Conservation (phyloP, 1,140 invertebrate species). For the Steinernema feltiae region DNA sequence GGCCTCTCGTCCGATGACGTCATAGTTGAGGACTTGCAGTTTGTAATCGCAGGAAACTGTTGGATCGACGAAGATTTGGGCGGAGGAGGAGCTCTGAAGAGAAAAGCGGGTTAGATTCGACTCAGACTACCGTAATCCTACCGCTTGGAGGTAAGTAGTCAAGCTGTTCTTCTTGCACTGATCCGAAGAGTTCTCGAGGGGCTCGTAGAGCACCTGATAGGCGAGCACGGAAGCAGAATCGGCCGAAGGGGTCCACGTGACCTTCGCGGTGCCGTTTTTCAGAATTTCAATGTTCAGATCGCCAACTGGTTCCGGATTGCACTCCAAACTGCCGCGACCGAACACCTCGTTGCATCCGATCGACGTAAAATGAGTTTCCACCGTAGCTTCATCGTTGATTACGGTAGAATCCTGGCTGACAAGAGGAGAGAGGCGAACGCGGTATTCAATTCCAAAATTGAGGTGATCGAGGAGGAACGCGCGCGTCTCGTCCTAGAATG, state of each 20-base stretch:
- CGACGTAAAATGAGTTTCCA: not conserved
- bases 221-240: slow-evolving; percentile 22
- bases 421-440: slow-evolving; percentile 20
- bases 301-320: slow-evolving; percentile 26
- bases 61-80: not conserved
- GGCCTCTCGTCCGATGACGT: slow-evolving; percentile 22
- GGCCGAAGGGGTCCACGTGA: slow-evolving; percentile 28
- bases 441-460: slow-evolving; percentile 26
- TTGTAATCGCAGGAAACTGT: slow-evolving; percentile 12
- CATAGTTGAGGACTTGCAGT: slow-evolving; percentile 13
- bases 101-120: not conserved
- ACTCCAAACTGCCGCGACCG: slow-evolving; percentile 27
- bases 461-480: slow-evolving; percentile 24
- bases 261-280: slow-evolving; percentile 22
- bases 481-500: slow-evolving; percentile 21
- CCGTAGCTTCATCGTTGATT: slow-evolving; percentile 17
- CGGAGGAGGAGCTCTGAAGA: slow-evolving; percentile 17
- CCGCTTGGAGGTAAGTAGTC: slow-evolving; percentile 18
- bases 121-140: slow-evolving; percentile 14
- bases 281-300: slow-evolving; percentile 24
- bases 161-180: slow-evolving; percentile 15
- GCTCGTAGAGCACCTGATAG: slow-evolving; percentile 24
- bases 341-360: slow-evolving; percentile 25
- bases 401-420: not conserved
- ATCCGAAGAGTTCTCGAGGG: not conserved